Percentiles rank a stretch among this genome's conserved stretches.
These are phyloP conservation scores for Ceratina calcarata DNA, from an alignment of 1,140 invertebrate genomes.

Conservation along the genomic window DNA sequence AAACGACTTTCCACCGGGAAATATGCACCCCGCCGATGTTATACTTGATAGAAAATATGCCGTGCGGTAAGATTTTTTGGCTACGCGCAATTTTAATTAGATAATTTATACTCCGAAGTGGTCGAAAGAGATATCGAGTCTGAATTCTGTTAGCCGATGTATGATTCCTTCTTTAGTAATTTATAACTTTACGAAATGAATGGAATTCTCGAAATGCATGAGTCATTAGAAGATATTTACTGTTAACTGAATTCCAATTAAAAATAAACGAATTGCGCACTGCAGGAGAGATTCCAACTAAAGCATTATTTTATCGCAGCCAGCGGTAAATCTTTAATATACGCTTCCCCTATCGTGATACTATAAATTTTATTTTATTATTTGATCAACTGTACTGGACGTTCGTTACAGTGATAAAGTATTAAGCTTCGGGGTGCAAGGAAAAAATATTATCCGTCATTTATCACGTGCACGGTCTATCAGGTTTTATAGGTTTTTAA, in stretches of 20 bases:
- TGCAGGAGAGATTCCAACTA: no score
- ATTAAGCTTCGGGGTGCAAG: background rate
- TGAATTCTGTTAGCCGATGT: no score
- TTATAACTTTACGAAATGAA: no score
- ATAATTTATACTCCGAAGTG: background rate
- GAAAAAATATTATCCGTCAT: background rate
- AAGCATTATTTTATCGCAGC: background rate
- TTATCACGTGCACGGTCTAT: background rate
- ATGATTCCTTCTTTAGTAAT: no score
- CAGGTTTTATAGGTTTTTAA: no score
- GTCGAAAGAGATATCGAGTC: no score
- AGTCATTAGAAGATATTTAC: no score
- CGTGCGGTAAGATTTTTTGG: no score
- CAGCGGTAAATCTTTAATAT: background rate
- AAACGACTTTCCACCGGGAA: background rate
- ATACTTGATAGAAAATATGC: no score
- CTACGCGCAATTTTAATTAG: background rate
- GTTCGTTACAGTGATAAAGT: conserved; percentile 1
- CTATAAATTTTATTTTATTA: background rate
- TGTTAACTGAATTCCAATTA: no score
- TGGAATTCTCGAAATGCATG: no score
- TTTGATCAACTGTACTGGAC: background rate
- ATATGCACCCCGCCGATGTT: background rate
- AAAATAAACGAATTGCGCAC: no score
- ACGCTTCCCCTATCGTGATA: background rate